Conservation (phyloP, 2,113 vertebrate genomes). For the Abramis brama region DNA sequence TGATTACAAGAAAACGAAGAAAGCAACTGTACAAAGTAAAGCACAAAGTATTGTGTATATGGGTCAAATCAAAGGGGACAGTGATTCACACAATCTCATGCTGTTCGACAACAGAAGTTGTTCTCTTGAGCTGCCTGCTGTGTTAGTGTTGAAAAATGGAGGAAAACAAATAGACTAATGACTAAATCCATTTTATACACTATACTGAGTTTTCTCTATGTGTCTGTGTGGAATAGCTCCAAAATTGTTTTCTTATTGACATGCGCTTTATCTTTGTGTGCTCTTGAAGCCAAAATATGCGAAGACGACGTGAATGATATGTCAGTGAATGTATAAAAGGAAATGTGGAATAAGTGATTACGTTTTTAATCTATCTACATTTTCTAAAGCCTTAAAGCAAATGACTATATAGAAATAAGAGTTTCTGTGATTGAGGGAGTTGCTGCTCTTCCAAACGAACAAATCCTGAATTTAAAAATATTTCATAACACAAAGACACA, state of each 20-base stretch:
- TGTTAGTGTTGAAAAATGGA: slow-evolving; percentile 6
- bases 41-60: slow-evolving; percentile 1
- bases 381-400: neutral
- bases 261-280: neutral
- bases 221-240: neutral
- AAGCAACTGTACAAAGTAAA: neutral
- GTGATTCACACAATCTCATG: neutral
- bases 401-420: neutral
- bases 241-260: neutral
- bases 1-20: neutral
- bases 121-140: neutral
- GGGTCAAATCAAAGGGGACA: slow-evolving; percentile 7
- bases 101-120: neutral
- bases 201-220: neutral
- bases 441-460: neutral
- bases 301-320: neutral
- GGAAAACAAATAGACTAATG: slow-evolving; percentile 4
- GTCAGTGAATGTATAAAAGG: neutral
- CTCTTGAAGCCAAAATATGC: neutral
- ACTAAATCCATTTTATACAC: neutral
- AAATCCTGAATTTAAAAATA: neutral
- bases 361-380: neutral
- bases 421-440: neutral
- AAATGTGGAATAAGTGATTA: neutral
- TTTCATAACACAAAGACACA: neutral